These are phyloP conservation scores for Ctenopoma multispine DNA, from an alignment of 2,797 vertebrate genomes.

Conservation along the genomic window DNA sequence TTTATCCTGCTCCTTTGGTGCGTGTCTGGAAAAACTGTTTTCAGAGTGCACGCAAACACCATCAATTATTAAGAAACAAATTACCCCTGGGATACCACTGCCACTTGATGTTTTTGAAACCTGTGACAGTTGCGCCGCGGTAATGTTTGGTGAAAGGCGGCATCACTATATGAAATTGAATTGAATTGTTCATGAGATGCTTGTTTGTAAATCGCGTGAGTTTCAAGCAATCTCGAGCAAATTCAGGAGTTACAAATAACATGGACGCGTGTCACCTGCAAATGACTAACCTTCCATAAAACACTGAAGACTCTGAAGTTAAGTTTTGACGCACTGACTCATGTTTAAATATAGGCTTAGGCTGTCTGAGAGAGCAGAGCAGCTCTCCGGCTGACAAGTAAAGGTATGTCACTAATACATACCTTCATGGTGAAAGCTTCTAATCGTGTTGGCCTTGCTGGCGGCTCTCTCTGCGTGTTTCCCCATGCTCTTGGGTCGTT, in stretches of 20 bases:
- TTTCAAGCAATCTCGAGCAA: constrained; percentile 23
- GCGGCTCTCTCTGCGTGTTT: constrained; percentile 90
- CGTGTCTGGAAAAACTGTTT: constrained; percentile 85
- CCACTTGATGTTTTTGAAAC: constrained; percentile 72
- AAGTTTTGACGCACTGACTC: constrained; percentile 73
- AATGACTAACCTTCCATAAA: constrained; percentile 76
- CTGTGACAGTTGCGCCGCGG: constrained; percentile 67
- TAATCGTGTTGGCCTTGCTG: constrained; percentile 96
- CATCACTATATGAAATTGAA: constrained; percentile 53
- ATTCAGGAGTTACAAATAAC: constrained; percentile 47
- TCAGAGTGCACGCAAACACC: constrained; percentile 83
- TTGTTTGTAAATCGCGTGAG: constrained; percentile 38
- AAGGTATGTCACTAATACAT: constrained; percentile 84
- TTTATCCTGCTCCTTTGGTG: constrained; percentile 76
- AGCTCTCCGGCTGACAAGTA: constrained; percentile 74
- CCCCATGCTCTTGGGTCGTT: constrained; percentile 86
- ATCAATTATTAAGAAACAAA: constrained; percentile 86
- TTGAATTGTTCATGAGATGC: constrained; percentile 37
- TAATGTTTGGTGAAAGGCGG: constrained; percentile 68
- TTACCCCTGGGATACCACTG: constrained; percentile 75
- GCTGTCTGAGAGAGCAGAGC: constrained; percentile 71
- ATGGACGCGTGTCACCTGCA: constrained; percentile 72
- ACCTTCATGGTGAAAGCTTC: constrained; percentile 99
- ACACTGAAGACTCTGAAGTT: constrained; percentile 72
- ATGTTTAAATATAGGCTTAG: constrained; percentile 80